Evolutionary conservation across 2,113 vertebrate genomes (phyloP).

Genomic region (Lasiurus borealis): DNA sequence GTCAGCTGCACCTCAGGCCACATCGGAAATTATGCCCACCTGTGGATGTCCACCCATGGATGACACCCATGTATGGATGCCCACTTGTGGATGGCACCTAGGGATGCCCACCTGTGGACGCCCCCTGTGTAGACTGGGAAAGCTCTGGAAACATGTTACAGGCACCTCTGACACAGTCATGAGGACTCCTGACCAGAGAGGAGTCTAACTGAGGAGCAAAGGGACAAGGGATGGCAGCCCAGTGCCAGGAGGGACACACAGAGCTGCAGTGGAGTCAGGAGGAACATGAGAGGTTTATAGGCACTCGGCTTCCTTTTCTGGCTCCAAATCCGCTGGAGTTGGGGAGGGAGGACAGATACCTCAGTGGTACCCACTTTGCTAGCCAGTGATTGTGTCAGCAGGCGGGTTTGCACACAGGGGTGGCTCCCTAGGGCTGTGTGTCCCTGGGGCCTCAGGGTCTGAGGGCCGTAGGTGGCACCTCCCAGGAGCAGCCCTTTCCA

Average conservation of each 20-base stretch:
- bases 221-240: not conserved
- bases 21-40: not conserved
- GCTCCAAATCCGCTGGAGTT: not conserved
- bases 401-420: not conserved
- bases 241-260: not conserved
- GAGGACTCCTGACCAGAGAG: not conserved
- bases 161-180: not conserved
- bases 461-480: not conserved
- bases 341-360: not conserved
- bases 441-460: rapidly evolving
- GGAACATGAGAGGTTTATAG: not conserved
- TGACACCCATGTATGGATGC: too few species aligned
- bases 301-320: not conserved
- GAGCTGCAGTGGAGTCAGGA: not conserved
- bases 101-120: too few species aligned
- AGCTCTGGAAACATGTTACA: not conserved
- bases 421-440: not conserved
- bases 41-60: too few species aligned
- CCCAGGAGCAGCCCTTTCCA: not conserved
- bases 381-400: not conserved
- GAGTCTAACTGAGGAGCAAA: not conserved
- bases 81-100: too few species aligned
- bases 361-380: not conserved
- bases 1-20: not conserved
- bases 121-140: not conserved